Evolutionary conservation across 1,140 invertebrate genomes (phyloP), one percentile per base, ranked within the genome.

Genomic region (Leptinotarsa defecta): DNA sequence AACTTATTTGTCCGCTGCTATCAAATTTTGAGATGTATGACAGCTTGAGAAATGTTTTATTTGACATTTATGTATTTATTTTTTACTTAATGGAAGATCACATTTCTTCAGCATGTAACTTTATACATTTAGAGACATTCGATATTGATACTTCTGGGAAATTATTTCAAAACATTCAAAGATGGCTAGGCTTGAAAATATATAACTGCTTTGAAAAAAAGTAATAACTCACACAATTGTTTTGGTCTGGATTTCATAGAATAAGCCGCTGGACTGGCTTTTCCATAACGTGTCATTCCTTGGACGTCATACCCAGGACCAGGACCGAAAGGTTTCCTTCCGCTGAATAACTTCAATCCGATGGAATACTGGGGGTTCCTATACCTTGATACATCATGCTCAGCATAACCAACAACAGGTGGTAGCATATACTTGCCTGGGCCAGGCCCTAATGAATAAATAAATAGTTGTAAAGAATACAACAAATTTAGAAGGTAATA

Each of bases 391-490:
- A 84, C 84, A 82, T 91, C 90, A 82, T 92, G 90, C 34, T 84
- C 77, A 0, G 86, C 79, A 82, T 86, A 91, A 15, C 91, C 91
- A 11, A 89, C 86, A 20, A 87, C 87, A 19, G 89, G 83, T 0
- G 90, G 90, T 76, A 92, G 83, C 75, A 81, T 79, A 79, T 91
- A 91, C 15, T 89, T 89, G 68, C 88, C 90, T 6, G 91, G 90
- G 43, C 90, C 91, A 67, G 91, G 91, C 17, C 90, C 91, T 89
- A 74, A 43, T 43, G 2, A 68, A 81, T 63, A 22, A 20, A 62
- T 1, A n/a, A 57, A 48, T 19, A 49, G 3, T 17, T 68, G 15
- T 68, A n/a, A 68, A 27, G 11, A 43, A 43, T 43, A 43, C 34
- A 11, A 43, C 8, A 8, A 43, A 3, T 43, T 43, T 43, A 11